Percentiles rank a stretch among this genome's conserved stretches.
phyloP scores from a whole-genome alignment of 2,888 invertebrate genomes.

The Coleophora deauratella region DNA sequence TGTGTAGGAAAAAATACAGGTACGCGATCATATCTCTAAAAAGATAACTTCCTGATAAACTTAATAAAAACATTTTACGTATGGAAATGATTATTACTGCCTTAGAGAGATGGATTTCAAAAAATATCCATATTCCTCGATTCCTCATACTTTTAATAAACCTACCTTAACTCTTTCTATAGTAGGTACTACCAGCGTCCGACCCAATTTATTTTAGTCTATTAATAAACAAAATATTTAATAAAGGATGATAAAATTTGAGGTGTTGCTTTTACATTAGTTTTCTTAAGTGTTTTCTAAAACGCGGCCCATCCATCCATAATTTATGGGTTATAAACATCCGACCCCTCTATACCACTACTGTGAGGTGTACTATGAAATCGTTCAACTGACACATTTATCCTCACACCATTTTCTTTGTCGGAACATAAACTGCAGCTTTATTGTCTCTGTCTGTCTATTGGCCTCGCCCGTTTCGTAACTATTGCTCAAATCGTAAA shows the following conservation, averaged over 20 bases:
- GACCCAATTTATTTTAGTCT: not conserved
- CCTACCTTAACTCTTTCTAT: conserved; percentile 8
- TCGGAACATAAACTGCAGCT: conserved; percentile 37
- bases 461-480: conserved; percentile 47
- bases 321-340: conserved; percentile 45
- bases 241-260: not conserved
- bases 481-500: conserved; percentile 42
- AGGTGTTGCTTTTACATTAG: not conserved
- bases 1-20: too few relatives aligned
- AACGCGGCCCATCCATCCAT: conserved; percentile 37
- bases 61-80: too few relatives aligned
- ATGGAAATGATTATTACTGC: too few relatives aligned
- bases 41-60: too few relatives aligned
- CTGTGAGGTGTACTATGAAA: conserved; percentile 37
- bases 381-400: conserved; percentile 40
- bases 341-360: conserved; percentile 29
- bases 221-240: not conserved
- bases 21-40: too few relatives aligned
- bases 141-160: conserved; percentile 25
- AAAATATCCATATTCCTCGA: too few relatives aligned
- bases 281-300: conserved; percentile 19
- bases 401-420: conserved; percentile 36
- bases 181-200: not conserved
- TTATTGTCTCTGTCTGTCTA: conserved; percentile 32
- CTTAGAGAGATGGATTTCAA: too few relatives aligned